These are phyloP conservation scores for Pristionchus mayeri DNA, from an alignment of 2,888 invertebrate genomes.

Conservation along the genomic window DNA sequence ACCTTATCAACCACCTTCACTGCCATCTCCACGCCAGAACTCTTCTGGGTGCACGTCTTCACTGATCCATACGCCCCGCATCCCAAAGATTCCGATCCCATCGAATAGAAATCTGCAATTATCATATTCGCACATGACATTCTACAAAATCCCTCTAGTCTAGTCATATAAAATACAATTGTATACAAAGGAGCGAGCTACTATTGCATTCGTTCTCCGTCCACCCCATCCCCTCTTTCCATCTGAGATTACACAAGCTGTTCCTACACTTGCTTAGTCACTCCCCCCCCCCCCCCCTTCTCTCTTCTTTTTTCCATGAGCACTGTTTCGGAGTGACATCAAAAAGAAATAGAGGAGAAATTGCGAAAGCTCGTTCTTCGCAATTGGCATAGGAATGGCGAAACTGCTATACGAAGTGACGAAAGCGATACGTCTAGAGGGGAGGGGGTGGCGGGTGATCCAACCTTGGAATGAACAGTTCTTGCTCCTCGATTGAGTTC, in stretches of 20 bases:
- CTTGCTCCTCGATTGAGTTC: conserved; percentile 43
- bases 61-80: conserved; percentile 88
- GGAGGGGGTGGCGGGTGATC: background rate
- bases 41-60: conserved; percentile 76
- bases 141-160: too few relatives aligned
- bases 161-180: too few relatives aligned
- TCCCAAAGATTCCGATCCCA: conserved; percentile 95
- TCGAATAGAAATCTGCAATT: conserved; percentile 89
- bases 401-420: background rate
- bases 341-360: background rate
- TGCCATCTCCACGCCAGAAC: conserved; percentile 93
- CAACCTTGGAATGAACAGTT: conserved; percentile 43
- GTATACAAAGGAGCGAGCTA: too few relatives aligned
- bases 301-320: conserved; percentile 20
- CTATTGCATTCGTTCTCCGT: too few relatives aligned
- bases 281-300: background rate
- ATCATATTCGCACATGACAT: too few relatives aligned
- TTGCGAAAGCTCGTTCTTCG: conserved; percentile 19
- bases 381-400: background rate
- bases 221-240: background rate
- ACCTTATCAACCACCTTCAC: conserved; percentile 86
- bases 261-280: conserved; percentile 33
- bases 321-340: conserved; percentile 7
- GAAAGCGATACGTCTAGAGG: too few relatives aligned
- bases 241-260: conserved; percentile 31